Conservation (phyloP, 2,113 vertebrate species). For the Malurus alboscapulatus region DNA sequence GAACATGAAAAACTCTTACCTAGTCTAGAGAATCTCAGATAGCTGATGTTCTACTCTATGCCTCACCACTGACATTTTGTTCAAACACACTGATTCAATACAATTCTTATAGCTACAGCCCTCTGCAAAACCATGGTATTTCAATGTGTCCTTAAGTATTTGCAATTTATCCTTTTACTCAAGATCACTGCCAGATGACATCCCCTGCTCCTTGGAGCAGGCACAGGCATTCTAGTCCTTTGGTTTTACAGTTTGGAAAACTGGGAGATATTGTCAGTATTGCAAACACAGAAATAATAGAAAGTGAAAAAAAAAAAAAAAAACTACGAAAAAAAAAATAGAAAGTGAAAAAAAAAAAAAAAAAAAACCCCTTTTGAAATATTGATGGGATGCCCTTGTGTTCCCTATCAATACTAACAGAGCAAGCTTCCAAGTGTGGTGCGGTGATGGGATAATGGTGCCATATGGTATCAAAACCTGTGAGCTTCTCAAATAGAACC, state of each 20-base stretch:
- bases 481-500: not conserved
- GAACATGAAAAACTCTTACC: not conserved
- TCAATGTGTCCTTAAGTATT: not conserved
- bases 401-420: not conserved
- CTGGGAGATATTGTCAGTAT: not conserved
- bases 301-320: not conserved
- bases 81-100: not conserved
- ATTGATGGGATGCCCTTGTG: not conserved
- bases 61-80: not conserved
- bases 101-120: not conserved
- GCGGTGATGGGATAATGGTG: not conserved
- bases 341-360: not conserved
- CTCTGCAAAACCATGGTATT: not conserved
- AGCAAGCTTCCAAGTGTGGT: not conserved
- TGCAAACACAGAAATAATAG: not conserved
- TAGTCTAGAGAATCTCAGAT: not conserved
- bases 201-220: not conserved
- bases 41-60: not conserved
- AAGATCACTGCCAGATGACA: not conserved
- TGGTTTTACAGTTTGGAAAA: not conserved
- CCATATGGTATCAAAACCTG: not conserved
- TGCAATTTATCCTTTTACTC: not conserved
- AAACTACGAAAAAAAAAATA: not conserved
- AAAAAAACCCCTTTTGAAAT: not conserved
- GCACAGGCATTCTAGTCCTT: not conserved